A percentile compares a stretch with the other conserved stretches of the same genome.
Evolutionary conservation across 2,113 vertebrate genomes (phyloP).

Genomic region (Mellivora capensis): DNA sequence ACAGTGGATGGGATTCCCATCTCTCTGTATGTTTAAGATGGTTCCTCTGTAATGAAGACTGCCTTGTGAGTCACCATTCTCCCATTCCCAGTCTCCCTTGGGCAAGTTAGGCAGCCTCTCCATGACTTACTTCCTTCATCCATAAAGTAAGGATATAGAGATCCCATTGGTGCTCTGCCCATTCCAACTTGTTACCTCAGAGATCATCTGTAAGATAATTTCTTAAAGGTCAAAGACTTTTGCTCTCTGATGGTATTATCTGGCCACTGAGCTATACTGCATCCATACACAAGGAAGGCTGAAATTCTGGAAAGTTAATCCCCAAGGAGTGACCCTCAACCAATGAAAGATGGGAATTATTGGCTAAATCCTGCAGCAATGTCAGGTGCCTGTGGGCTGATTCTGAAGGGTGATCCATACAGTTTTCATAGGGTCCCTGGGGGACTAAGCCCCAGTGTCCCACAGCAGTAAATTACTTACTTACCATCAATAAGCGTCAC

Average conservation of each 20-base stretch:
- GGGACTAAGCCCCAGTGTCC: background rate
- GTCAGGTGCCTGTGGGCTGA: background rate
- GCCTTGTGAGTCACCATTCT: background rate
- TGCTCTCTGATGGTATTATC: background rate
- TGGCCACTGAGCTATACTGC: background rate
- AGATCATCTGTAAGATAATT: background rate
- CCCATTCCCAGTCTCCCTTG: background rate
- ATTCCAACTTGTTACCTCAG: background rate
- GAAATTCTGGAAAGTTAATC: background rate
- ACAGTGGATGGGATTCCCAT: background rate
- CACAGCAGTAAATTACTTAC: background rate
- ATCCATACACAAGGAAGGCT: background rate
- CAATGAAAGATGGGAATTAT: background rate
- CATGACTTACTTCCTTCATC: background rate
- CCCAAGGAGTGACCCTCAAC: background rate
- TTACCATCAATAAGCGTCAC: background rate
- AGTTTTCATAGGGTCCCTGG: background rate
- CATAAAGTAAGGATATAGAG: background rate
- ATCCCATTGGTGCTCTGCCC: background rate
- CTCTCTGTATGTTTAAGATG: background rate
- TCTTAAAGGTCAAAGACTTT: background rate
- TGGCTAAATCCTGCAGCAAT: background rate
- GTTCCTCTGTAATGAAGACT: background rate
- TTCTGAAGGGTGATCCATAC: background rate
- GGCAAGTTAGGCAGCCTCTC: background rate